Conservation (phyloP, 2,797 vertebrate genomes). For the Thunnus albacares region DNA sequence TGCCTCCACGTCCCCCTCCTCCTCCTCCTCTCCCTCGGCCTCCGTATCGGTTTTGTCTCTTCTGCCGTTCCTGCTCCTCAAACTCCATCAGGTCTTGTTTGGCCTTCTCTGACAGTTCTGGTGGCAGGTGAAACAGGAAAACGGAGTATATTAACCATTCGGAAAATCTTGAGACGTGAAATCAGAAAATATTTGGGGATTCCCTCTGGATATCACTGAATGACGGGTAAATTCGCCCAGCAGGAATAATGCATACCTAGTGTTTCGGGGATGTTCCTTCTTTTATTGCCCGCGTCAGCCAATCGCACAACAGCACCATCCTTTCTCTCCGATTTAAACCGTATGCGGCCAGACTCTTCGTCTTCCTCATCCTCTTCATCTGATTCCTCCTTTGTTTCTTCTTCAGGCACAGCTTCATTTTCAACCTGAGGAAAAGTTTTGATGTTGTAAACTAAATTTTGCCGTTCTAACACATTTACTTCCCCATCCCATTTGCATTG, state of each 20-base stretch:
- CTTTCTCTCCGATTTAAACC: constrained; percentile 97
- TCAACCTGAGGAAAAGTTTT: constrained; percentile 79
- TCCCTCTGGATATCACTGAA: not conserved
- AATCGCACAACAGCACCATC: constrained; percentile 93
- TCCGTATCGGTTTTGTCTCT: constrained; percentile 90
- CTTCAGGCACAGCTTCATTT: constrained; percentile 87
- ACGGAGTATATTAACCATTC: not conserved
- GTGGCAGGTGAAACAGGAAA: not conserved
- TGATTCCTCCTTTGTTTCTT: constrained; percentile 92
- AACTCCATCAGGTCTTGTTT: constrained; percentile 95
- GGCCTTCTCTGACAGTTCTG: constrained; percentile 97
- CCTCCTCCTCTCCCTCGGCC: constrained; percentile 86
- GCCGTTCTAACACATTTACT: not conserved
- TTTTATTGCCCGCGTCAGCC: constrained; percentile 91
- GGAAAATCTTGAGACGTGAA: not conserved
- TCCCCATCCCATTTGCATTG: not conserved
- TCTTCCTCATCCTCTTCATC: constrained; percentile 96
- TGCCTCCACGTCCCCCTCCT: constrained; percentile 68
- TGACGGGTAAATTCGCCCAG: not conserved
- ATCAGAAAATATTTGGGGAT: not conserved
- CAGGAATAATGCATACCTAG: constrained; percentile 85
- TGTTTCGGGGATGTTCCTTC: constrained; percentile 97
- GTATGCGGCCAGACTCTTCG: constrained; percentile 92
- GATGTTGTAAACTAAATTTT: constrained; percentile 7
- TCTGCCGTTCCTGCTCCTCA: constrained; percentile 93